These are phyloP conservation scores for Centropyge bicolor DNA, from an alignment of 2,797 vertebrate genomes.

Conservation along the genomic window DNA sequence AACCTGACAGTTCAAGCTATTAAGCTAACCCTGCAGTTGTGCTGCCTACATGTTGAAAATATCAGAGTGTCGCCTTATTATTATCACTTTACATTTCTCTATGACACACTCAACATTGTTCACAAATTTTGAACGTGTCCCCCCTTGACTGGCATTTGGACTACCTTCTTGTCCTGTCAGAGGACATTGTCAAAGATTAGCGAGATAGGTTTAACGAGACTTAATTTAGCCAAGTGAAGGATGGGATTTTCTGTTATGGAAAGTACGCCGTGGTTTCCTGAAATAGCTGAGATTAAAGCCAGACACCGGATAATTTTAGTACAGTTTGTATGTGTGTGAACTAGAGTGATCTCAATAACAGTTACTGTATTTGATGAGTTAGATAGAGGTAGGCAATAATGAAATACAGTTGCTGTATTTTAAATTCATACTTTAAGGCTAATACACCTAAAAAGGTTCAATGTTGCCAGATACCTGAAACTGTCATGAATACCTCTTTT, in stretches of 20 bases:
- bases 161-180: not conserved
- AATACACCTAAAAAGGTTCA: not conserved
- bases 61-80: not conserved
- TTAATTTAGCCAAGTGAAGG: constrained; percentile 23
- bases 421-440: not conserved
- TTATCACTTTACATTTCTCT: not conserved
- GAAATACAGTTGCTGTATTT: not conserved
- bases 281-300: constrained; percentile 56
- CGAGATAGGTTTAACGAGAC: constrained; percentile 16
- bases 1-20: constrained; percentile 43
- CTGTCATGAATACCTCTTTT: not conserved
- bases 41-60: not conserved
- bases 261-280: constrained; percentile 30
- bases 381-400: not conserved
- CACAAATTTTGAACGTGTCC: not conserved
- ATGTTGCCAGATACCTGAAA: not conserved
- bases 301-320: not conserved
- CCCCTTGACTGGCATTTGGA: rapidly evolving
- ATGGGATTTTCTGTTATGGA: constrained; percentile 54
- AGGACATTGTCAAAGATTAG: constrained; percentile 21
- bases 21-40: constrained; percentile 4
- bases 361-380: not conserved
- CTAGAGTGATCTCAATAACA: not conserved
- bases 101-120: not conserved
- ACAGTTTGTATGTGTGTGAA: not conserved